phyloP scores from a whole-genome alignment of 2,113 vertebrate species.

The Stictonetta naevosa region DNA sequence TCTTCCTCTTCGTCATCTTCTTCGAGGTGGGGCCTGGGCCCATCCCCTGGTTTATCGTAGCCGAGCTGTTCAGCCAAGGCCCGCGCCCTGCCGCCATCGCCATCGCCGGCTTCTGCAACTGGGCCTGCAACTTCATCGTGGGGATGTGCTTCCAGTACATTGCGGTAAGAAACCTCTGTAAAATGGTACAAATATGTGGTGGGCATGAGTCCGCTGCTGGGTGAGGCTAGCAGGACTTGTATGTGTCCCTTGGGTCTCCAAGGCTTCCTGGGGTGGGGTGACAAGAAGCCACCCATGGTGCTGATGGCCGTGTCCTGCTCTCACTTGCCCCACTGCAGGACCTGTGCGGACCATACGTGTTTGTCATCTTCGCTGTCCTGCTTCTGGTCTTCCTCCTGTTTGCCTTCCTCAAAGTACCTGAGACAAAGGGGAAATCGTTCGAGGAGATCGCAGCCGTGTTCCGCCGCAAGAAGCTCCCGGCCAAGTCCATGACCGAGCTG shows the following conservation, averaged over 20 bases:
- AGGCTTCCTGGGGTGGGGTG: background rate
- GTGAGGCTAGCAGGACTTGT: rapidly evolving
- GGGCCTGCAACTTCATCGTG: constrained; percentile 94
- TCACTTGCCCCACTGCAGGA: constrained; percentile 71
- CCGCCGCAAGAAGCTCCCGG: constrained; percentile 72
- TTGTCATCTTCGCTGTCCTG: constrained; percentile 86
- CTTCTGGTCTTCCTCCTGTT: constrained; percentile 87
- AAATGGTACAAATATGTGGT: background rate
- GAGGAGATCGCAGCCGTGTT: constrained; percentile 91
- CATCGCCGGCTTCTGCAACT: constrained; percentile 91
- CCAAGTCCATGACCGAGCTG: constrained; percentile 79
- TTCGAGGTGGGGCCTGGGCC: constrained; percentile 97
- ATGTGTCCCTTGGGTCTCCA: background rate
- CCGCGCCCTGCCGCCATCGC: constrained; percentile 92
- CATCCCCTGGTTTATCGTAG: constrained; percentile 98
- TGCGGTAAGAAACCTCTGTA: constrained; percentile 75
- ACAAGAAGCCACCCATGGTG: background rate
- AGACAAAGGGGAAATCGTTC: constrained; percentile 94
- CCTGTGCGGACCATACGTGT: constrained; percentile 84
- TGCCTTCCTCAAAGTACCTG: constrained; percentile 87
- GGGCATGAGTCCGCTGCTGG: background rate
- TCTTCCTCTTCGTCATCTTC: constrained; percentile 95
- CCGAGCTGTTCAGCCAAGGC: constrained; percentile 97
- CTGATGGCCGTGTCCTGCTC: background rate
- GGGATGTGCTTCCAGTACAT: constrained; percentile 93